These are phyloP conservation scores for Drosophila busckii DNA, from an alignment of 1,140 invertebrate genomes.

Conservation along the genomic window DNA sequence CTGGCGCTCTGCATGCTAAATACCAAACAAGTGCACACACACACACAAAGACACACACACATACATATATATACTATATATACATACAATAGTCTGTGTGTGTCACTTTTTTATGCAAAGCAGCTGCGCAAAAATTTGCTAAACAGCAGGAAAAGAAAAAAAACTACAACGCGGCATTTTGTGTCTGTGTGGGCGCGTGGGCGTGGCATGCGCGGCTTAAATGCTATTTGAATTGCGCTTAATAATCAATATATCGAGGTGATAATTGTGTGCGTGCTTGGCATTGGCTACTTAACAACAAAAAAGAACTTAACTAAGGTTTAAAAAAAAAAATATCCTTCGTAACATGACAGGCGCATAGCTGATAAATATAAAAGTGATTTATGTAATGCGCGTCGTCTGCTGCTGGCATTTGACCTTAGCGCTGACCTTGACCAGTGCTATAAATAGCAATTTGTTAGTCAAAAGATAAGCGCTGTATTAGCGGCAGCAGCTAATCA, in stretches of 20 bases:
- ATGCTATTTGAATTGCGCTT: conserved; percentile 58
- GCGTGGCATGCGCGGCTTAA: conserved; percentile 15
- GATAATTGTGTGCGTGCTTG: conserved; percentile 69
- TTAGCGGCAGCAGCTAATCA: too few relatives aligned
- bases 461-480: too few relatives aligned
- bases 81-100: not conserved
- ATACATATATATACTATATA: conserved; percentile 7
- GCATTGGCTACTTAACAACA: too few relatives aligned
- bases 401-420: too few relatives aligned
- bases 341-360: too few relatives aligned
- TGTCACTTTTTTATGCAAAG: conserved; percentile 73
- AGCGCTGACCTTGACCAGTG: too few relatives aligned
- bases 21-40: conserved; percentile 38
- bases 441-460: too few relatives aligned
- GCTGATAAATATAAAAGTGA: too few relatives aligned
- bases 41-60: conserved; percentile 4
- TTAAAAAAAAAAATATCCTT: too few relatives aligned
- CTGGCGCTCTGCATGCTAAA: conserved; percentile 66
- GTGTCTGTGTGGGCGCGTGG: not conserved
- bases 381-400: too few relatives aligned
- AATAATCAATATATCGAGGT: conserved; percentile 72
- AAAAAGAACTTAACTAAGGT: too few relatives aligned
- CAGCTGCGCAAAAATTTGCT: conserved; percentile 41
- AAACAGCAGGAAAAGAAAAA: conserved; percentile 27
- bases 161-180: conserved; percentile 39